phyloP scores from a whole-genome alignment of 2,888 invertebrate species.

The Cybosia mesomella region DNA sequence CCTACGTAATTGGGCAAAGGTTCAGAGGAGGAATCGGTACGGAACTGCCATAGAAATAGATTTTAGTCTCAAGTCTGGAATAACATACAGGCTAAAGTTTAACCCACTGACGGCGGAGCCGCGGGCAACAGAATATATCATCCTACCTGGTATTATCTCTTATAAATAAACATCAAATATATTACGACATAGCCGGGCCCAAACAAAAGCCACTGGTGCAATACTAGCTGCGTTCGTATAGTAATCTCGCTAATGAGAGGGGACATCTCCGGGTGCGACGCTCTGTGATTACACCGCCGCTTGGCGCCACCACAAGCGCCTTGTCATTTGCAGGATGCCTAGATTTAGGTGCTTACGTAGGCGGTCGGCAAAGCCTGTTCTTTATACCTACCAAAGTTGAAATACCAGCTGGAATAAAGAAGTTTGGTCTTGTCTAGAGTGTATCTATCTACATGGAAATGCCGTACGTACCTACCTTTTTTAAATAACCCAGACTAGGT shows the following conservation, averaged over 20 bases:
- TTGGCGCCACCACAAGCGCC: conserved; percentile 63
- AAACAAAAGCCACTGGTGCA: conserved; percentile 25
- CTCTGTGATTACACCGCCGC: conserved; percentile 65
- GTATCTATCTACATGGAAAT: not conserved
- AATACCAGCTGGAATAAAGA: not conserved
- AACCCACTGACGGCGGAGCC: not conserved
- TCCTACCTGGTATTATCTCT: not conserved
- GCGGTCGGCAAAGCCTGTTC: conserved; percentile 10
- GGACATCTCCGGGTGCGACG: conserved; percentile 48
- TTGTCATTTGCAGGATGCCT: conserved; percentile 56
- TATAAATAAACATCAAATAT: conserved; percentile 26
- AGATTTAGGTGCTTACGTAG: conserved; percentile 20
- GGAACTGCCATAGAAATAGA: too few species aligned
- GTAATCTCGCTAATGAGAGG: conserved; percentile 58
- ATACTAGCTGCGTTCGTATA: conserved; percentile 33
- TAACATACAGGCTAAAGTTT: not conserved
- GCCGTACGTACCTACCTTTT: not conserved
- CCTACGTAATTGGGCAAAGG: too few species aligned
- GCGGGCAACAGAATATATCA: not conserved
- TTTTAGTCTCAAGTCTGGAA: too few species aligned
- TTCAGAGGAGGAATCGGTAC: too few species aligned
- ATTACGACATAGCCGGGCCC: conserved; percentile 15
- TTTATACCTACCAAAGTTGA: not conserved
- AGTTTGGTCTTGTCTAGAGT: not conserved
- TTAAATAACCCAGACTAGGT: too few species aligned